Evolutionary conservation across 2,888 invertebrate genomes (phyloP), one percentile per base, ranked within the genome.

Genomic region (Drosophila siamana): DNA sequence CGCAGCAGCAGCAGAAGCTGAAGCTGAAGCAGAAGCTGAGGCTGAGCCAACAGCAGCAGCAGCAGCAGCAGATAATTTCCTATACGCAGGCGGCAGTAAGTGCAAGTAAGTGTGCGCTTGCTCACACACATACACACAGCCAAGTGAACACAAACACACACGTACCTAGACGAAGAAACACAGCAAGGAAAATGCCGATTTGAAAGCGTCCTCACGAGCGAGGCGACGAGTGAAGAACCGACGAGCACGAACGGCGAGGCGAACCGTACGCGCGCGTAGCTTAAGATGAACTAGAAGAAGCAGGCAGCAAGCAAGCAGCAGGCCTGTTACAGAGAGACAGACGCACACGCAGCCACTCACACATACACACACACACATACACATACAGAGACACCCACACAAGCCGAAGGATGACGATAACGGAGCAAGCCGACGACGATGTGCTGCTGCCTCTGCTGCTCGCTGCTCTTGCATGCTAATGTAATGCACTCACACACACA

Each of bases 251-350:
- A 80, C 81, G 79, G 71, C 67, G 72, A 77, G 75, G 69, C 82
- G 79, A 82, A 79, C 80, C 86, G 89, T 82, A 81, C 90, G 80
- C 81, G 83, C 80, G 83, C 85, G 89, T 80, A 79, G 89, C 89
- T 88, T 89, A 89, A 89, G 90, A 90, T 85, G 80, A 84, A 90
- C 90, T 89, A 90, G 90, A 90, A 88, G 86, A 88, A 86, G 86
- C 86, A 86, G 84, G 86, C 88, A 75, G 67, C 85, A 81, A 54
- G 79, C 86, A 71, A 67, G 78, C 77, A 82, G 67, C 78, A 72
- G 74, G 84, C 67, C 67, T 57, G 72, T 57, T 46, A 68, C 54
- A 61, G 74, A 80, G 78, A 70, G 70, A 74, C 63, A 70, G 70
- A 74, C 63, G 67, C 74, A 71, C 73, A 64, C 8, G 43, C 50